Evolutionary conservation across 2,797 vertebrate species (phyloP), one percentile per base, ranked within the genome.

Genomic region (Momotus momota): DNA sequence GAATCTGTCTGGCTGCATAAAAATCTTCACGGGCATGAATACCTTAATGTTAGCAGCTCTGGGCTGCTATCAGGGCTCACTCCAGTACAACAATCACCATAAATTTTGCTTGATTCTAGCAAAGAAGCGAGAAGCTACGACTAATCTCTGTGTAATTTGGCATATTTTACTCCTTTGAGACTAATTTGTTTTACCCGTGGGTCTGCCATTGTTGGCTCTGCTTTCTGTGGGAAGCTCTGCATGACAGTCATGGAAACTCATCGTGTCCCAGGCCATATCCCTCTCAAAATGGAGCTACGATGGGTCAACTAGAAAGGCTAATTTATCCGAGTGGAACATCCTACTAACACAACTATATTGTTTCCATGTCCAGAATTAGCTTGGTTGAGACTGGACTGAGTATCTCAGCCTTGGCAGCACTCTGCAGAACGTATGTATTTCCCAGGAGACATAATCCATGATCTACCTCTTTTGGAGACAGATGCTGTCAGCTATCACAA

Each of bases 281-380:
- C 41, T 46, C 48, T 61, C 14, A 7, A 67, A 81, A 72, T 54
- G 85, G 72, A 88, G 65, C 72, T 75, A 45, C 6, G 20, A 43
- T 58, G 61, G 85, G 91, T 93, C 93, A 93, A 60, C 55, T 65
- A 62, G 45, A 57, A 88, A 61, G 75, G 82, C 38, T 86, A 71
- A 93, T 90, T 78, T n/a, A 43, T 88, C 38, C 2, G n/a, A 61
- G 19, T 81, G 72, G 85, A 94, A 88, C 88, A 93, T 74, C 92
- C 88, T 81, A 49, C 41, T 91, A 16, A 58, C 87, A 87, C 65
- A 83, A 20, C 75, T 61, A 0, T 94, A 83, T 65, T 86, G 82
- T 91, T 95, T 95, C 95, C 85, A 86, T 69, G 82, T 83, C 93
- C 93, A 91, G 77, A 97, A 96, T 95, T 96, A 95, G 77, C 81